A percentile compares a stretch with the other conserved stretches of the same genome.
phyloP scores from a whole-genome alignment of 2,888 invertebrate species.

The Cotesia congregata region DNA sequence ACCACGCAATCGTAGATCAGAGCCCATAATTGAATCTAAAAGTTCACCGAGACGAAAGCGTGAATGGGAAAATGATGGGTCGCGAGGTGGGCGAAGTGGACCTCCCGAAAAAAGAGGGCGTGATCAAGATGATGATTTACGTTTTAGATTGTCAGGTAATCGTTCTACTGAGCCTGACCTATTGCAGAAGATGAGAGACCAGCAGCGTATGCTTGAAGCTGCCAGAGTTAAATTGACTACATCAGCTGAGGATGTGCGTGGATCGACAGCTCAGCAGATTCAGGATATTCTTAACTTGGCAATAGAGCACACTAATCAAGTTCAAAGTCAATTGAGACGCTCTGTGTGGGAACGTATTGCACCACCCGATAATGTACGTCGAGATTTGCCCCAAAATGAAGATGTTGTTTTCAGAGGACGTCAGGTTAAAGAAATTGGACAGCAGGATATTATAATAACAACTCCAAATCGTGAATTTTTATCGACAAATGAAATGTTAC shows the following conservation, averaged over 20 bases:
- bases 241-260: conserved; percentile 55
- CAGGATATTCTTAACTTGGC: conserved; percentile 64
- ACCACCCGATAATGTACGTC: conserved; percentile 53
- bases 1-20: neutral
- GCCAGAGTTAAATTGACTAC: conserved; percentile 62
- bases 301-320: conserved; percentile 64
- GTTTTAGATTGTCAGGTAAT: conserved; percentile 58
- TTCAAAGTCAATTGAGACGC: conserved; percentile 63
- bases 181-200: conserved; percentile 61
- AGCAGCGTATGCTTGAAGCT: conserved; percentile 60
- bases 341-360: conserved; percentile 69
- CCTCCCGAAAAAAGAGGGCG: conserved; percentile 55
- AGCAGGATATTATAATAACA: conserved; percentile 60
- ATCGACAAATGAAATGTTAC: conserved; percentile 30
- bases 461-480: conserved; percentile 55
- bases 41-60: conserved; percentile 47
- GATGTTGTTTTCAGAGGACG: conserved; percentile 53
- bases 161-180: conserved; percentile 56
- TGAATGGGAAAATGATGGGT: conserved; percentile 43
- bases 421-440: conserved; percentile 57
- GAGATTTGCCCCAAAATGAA: conserved; percentile 19
- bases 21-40: neutral
- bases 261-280: conserved; percentile 62
- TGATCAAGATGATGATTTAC: conserved; percentile 55
- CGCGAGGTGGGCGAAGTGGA: conserved; percentile 51